These are phyloP conservation scores for Galleria mellonella DNA, from an alignment of 1,140 invertebrate species.

Conservation along the genomic window DNA sequence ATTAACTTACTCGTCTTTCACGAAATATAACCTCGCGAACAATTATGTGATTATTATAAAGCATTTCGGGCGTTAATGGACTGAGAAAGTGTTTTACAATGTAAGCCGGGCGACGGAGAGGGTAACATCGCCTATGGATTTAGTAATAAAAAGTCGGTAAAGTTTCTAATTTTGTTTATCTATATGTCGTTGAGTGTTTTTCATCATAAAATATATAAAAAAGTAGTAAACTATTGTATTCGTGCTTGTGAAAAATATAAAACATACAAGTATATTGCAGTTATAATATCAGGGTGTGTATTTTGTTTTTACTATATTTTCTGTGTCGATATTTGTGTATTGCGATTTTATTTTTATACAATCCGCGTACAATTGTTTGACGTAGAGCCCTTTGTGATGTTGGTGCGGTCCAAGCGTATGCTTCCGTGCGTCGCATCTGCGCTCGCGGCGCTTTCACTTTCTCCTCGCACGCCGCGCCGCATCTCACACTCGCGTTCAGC, in stretches of 20 bases:
- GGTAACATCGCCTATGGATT: constrained; percentile 67
- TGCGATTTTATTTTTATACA: no score
- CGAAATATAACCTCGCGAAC: constrained; percentile 14
- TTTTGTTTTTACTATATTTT: constrained; percentile 1
- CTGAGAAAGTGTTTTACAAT: constrained; percentile 33
- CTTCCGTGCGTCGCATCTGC: constrained; percentile 67
- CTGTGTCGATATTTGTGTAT: not conserved
- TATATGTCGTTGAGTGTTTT: no score
- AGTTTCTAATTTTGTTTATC: constrained; percentile 32
- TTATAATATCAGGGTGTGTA: constrained; percentile 1
- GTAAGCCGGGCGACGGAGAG: constrained; percentile 39
- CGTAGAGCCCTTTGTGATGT: constrained; percentile 48
- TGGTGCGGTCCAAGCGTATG: constrained; percentile 35
- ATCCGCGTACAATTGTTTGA: constrained; percentile 11
- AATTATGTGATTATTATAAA: constrained; percentile 30
- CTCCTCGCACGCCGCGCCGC: constrained; percentile 46
- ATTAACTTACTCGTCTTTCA: not conserved
- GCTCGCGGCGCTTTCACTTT: constrained; percentile 67
- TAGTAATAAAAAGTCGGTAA: constrained; percentile 71
- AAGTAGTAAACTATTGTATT: constrained; percentile 1
- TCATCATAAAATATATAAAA: no score
- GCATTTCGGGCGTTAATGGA: constrained; percentile 17
- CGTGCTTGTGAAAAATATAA: constrained; percentile 5
- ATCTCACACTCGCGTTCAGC: constrained; percentile 45
- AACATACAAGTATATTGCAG: no score